These are phyloP conservation scores for Aphidius gifuensis DNA, from an alignment of 1,140 invertebrate genomes.

Conservation along the genomic window DNA sequence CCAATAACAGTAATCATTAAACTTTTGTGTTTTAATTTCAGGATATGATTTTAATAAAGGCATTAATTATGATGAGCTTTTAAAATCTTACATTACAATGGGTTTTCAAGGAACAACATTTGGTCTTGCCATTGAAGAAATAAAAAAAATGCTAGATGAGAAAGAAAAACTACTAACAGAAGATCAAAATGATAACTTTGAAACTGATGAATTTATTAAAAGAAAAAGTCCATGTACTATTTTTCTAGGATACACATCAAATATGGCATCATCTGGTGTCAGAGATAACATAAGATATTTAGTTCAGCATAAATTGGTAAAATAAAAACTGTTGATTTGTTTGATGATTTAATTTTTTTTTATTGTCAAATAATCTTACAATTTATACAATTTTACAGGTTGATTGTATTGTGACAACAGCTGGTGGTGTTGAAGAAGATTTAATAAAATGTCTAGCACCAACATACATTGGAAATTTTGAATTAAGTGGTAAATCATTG, in stretches of 20 bases:
- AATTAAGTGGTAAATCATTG: constrained; percentile 73
- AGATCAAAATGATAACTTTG: constrained; percentile 65
- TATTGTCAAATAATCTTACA: constrained; percentile 6
- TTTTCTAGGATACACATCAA: constrained; percentile 97
- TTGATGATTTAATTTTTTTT: neutral
- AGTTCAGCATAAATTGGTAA: constrained; percentile 81
- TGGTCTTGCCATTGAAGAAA: constrained; percentile 84
- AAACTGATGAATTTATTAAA: constrained; percentile 77
- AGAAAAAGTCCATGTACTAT: constrained; percentile 86
- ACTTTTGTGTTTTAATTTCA: constrained; percentile 26
- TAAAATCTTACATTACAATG: constrained; percentile 75
- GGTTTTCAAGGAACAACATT: constrained; percentile 98
- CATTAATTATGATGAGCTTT: constrained; percentile 80
- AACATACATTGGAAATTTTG: constrained; percentile 90
- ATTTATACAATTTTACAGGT: constrained; percentile 55
- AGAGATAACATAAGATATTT: constrained; percentile 88
- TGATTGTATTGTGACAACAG: constrained; percentile 96
- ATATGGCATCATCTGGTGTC: constrained; percentile 93
- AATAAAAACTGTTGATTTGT: constrained; percentile 18
- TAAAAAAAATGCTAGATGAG: constrained; percentile 85
- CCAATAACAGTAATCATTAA: neutral
- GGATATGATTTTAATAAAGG: constrained; percentile 94
- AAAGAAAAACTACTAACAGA: constrained; percentile 63
- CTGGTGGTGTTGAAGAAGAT: constrained; percentile 98
- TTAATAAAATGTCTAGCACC: constrained; percentile 97